phyloP scores from a whole-genome alignment of 2,888 invertebrate species.

The Stramonita haemastoma region DNA sequence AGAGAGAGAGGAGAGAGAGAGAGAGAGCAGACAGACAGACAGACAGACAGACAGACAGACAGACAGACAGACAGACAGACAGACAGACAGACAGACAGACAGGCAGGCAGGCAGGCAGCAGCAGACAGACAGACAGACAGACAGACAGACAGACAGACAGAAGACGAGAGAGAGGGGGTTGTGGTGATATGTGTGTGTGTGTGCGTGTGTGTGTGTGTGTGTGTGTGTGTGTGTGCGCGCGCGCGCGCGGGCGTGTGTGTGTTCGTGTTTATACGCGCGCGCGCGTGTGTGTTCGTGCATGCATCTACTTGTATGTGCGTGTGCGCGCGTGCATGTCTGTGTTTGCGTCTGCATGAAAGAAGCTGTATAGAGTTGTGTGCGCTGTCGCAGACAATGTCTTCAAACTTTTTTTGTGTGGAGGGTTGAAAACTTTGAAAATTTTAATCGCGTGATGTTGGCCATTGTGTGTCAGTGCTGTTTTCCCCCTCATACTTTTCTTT shows the following conservation, averaged over 20 bases:
- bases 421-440: background rate
- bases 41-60: conserved; percentile 7
- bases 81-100: background rate
- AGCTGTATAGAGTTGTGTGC: background rate
- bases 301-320: no score
- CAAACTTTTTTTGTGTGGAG: background rate
- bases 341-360: background rate
- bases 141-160: background rate
- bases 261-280: no score
- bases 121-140: background rate
- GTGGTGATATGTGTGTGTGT: no score
- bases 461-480: background rate
- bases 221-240: no score
- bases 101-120: background rate
- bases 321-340: no score
- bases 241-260: no score
- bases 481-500: no score
- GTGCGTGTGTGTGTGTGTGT: no score
- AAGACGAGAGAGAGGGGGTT: background rate
- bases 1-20: background rate
- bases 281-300: no score
- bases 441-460: background rate
- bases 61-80: background rate
- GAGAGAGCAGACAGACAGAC: background rate
- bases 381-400: background rate